phyloP scores from a whole-genome alignment of 2,113 vertebrate genomes.

The Bettongia penicillata region DNA sequence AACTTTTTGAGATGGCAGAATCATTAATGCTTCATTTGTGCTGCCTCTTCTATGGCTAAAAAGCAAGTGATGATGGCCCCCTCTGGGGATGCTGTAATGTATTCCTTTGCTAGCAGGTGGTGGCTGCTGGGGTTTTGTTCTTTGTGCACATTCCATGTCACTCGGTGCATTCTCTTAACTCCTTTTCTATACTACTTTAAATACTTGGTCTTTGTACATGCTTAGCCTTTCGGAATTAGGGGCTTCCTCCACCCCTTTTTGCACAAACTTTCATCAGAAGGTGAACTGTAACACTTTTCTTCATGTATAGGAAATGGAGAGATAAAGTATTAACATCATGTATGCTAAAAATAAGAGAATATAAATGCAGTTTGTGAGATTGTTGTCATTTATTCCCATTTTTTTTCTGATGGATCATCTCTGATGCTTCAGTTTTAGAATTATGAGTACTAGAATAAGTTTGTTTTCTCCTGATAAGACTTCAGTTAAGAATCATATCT shows the following conservation, averaged over 20 bases:
- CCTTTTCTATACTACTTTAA: slow-evolving; percentile 32
- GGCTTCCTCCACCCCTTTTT: neutral
- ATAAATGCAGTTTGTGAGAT: neutral
- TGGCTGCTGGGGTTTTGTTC: too few species aligned
- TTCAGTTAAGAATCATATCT: slow-evolving; percentile 49
- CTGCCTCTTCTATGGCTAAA: too few species aligned
- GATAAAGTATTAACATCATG: slow-evolving; percentile 16
- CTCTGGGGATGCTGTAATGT: too few species aligned
- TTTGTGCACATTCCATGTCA: neutral
- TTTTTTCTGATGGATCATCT: slow-evolving; percentile 53
- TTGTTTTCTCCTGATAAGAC: slow-evolving; percentile 42
- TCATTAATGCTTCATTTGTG: too few species aligned
- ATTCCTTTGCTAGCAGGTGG: too few species aligned
- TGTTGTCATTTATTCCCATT: neutral
- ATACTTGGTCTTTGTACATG: slow-evolving; percentile 21
- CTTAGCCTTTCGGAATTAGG: slow-evolving; percentile 11
- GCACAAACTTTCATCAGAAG: neutral
- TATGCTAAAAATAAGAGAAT: neutral
- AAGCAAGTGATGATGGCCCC: too few species aligned
- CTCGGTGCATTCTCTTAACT: neutral
- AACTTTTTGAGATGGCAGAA: too few species aligned
- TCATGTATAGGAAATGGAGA: neutral
- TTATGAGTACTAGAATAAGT: slow-evolving; percentile 35
- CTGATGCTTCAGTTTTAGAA: slow-evolving; percentile 55
- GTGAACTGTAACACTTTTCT: neutral